These are phyloP conservation scores for Uromys caudimaculatus DNA, from an alignment of 2,797 vertebrate species.

Conservation along the genomic window DNA sequence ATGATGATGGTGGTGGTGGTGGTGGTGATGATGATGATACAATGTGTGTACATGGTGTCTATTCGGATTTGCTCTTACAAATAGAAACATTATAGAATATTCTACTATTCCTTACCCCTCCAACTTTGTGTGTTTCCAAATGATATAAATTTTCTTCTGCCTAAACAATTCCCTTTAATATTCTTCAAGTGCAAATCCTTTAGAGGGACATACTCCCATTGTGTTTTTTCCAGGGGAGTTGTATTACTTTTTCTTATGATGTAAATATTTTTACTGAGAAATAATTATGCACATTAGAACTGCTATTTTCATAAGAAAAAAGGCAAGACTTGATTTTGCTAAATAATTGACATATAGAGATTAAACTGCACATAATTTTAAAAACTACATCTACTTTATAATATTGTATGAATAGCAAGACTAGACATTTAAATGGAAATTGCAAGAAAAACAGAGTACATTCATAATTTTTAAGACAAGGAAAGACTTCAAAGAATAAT, in stretches of 20 bases:
- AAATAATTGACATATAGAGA: not conserved
- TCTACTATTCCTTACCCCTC: not conserved
- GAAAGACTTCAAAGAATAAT: not conserved
- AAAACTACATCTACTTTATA: not conserved
- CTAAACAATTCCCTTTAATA: not conserved
- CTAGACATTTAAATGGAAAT: not conserved
- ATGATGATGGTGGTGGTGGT: too few relatives aligned
- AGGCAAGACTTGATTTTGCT: not conserved
- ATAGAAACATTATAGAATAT: not conserved
- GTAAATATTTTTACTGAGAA: not conserved
- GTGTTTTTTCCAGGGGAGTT: not conserved
- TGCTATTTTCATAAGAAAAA: not conserved
- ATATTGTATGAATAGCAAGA: not conserved
- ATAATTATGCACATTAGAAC: not conserved
- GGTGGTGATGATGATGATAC: not conserved
- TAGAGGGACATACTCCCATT: not conserved
- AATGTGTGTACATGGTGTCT: not conserved
- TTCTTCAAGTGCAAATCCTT: not conserved
- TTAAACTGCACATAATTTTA: not conserved
- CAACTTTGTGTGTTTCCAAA: not conserved
- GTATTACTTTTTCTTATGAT: not conserved
- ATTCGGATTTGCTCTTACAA: not conserved
- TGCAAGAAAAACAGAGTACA: not conserved
- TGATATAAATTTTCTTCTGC: not conserved
- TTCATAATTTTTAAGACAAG: not conserved